A percentile compares a stretch with the other conserved stretches of the same genome.
These are phyloP conservation scores for Epizoanthus rinbou DNA, from an alignment of 92 coral and sea anemone species.

Conservation along the genomic window DNA sequence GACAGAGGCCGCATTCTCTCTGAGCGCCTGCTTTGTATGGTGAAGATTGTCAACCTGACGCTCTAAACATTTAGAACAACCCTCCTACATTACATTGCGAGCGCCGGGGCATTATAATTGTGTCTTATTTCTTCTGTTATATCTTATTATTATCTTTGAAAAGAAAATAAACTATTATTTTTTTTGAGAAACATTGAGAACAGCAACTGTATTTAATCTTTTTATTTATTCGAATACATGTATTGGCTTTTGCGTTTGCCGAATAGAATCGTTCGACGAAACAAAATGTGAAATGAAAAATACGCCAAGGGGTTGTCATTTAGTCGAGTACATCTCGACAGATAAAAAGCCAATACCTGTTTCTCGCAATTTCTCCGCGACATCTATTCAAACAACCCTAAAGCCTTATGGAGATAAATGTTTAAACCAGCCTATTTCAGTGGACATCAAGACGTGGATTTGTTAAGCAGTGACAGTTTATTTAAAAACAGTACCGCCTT, in stretches of 20 bases:
- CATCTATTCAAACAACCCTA: not conserved
- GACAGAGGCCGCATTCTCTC: not conserved
- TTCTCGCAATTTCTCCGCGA: not conserved
- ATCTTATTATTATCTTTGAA: not conserved
- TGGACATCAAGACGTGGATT: not conserved
- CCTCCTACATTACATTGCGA: not conserved
- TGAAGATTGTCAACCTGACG: not conserved
- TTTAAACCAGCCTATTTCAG: not conserved
- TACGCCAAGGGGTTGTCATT: not conserved
- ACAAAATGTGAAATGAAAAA: not conserved
- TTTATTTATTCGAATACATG: no score
- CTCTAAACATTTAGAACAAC: not conserved
- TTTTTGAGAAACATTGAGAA: not conserved
- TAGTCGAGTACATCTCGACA: not conserved
- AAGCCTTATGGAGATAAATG: not conserved
- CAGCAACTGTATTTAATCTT: not conserved
- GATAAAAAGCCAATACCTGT: not conserved
- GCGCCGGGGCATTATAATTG: slow-evolving; percentile 3
- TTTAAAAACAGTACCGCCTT: not conserved
- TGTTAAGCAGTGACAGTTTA: not conserved
- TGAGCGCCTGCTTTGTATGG: not conserved
- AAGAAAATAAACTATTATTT: slow-evolving; percentile 17
- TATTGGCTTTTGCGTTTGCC: no score
- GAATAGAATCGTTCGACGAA: no score
- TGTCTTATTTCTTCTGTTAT: slow-evolving; percentile 22